phyloP scores from a whole-genome alignment of 1,140 invertebrate species.

The Chymomyza costata region DNA sequence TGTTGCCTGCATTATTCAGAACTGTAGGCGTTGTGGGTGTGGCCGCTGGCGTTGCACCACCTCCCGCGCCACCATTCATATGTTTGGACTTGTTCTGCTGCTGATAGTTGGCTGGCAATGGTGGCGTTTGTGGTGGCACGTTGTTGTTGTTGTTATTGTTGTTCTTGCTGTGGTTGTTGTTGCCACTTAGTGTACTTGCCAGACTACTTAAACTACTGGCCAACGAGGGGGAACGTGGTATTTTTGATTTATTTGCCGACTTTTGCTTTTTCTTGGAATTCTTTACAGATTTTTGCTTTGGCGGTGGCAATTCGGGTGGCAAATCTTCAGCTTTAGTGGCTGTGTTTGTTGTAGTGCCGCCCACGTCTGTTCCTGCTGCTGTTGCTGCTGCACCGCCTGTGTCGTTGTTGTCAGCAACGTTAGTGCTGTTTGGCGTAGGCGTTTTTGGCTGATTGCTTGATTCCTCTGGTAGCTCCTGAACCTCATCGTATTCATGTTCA shows the following conservation, averaged over 20 bases:
- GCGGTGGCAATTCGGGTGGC: constrained; percentile 62
- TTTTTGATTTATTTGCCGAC: constrained; percentile 65
- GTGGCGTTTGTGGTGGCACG: constrained; percentile 68
- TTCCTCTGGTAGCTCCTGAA: constrained; percentile 68
- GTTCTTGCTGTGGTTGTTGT: constrained; percentile 29
- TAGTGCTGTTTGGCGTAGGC: constrained; percentile 41
- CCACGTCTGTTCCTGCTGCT: constrained; percentile 9
- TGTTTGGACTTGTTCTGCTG: constrained; percentile 49
- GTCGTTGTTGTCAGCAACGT: constrained; percentile 21
- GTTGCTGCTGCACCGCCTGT: constrained; percentile 19
- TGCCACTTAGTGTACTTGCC: constrained; percentile 55
- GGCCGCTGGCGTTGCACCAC: constrained; percentile 27
- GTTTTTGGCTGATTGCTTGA: constrained; percentile 52
- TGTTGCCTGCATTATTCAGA: constrained; percentile 25
- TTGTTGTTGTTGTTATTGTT: constrained; percentile 42
- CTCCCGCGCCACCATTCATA: constrained; percentile 60
- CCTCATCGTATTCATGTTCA: constrained; percentile 74
- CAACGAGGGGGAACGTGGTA: constrained; percentile 66
- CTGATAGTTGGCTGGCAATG: constrained; percentile 59
- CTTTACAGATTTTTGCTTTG: constrained; percentile 67
- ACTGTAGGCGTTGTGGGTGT: constrained; percentile 23
- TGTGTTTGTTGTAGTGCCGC: constrained; percentile 4
- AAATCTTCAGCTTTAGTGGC: constrained; percentile 34
- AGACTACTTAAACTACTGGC: constrained; percentile 61
- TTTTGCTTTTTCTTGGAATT: constrained; percentile 67